A percentile compares a stretch with the other conserved stretches of the same genome.
These are phyloP conservation scores for Mus pahari DNA, from an alignment of 2,113 vertebrate genomes.

Conservation along the genomic window DNA sequence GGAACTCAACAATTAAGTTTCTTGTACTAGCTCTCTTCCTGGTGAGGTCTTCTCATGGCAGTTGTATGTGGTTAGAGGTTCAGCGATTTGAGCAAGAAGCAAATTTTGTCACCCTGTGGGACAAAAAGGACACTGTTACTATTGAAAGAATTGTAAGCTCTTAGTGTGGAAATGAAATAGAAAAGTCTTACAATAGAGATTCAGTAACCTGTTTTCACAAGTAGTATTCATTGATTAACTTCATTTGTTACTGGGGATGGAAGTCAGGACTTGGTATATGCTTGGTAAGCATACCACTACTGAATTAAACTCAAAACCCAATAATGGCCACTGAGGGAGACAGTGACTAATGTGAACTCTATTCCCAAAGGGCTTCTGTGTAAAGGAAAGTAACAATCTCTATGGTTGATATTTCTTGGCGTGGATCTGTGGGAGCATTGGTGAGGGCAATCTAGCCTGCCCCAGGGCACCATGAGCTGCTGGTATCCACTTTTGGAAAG, in stretches of 20 bases:
- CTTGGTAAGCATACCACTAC: not conserved
- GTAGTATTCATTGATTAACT: not conserved
- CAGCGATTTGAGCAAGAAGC: not conserved
- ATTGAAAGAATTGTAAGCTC: not conserved
- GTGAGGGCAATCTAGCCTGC: rapidly evolving
- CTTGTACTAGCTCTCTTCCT: not conserved
- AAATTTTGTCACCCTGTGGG: not conserved
- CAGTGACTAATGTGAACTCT: not conserved
- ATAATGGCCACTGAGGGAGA: not conserved
- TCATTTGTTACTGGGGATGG: not conserved
- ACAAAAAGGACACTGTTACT: not conserved
- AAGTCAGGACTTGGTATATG: not conserved
- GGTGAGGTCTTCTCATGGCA: no score
- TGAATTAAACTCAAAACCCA: not conserved
- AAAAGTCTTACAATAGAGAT: no score
- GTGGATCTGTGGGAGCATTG: not conserved
- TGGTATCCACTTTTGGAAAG: rapidly evolving
- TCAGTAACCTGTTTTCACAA: not conserved
- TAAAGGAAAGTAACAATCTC: not conserved
- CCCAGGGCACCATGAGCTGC: rapidly evolving
- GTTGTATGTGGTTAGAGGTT: not conserved
- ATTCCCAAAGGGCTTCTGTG: not conserved
- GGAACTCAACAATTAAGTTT: not conserved
- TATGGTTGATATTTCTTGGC: not conserved
- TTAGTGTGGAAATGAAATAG: not conserved